phyloP scores from a whole-genome alignment of 2,113 vertebrate species.

The Camarhynchus parvulus region DNA sequence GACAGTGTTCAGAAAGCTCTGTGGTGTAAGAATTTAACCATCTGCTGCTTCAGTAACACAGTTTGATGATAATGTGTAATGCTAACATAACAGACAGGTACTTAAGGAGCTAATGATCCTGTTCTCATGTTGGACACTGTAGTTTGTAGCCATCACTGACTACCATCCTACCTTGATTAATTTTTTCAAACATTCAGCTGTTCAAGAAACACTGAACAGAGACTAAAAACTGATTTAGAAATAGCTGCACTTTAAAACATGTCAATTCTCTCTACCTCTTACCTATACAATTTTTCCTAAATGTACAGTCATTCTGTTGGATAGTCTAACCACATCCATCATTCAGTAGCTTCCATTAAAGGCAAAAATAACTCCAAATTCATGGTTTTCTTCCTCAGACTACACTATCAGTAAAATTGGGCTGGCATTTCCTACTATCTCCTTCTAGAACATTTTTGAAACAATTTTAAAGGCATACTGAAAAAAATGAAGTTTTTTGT shows the following conservation, averaged over 20 bases:
- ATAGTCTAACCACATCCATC: neutral
- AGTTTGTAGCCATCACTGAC: neutral
- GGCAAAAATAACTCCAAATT: neutral
- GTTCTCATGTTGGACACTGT: neutral
- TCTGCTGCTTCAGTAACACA: neutral
- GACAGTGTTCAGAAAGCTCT: neutral
- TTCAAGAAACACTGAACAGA: neutral
- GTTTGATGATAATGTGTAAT: neutral
- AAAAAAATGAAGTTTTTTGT: neutral
- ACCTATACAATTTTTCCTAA: neutral
- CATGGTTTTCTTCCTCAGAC: neutral
- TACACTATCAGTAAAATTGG: neutral
- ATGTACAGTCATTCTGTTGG: neutral
- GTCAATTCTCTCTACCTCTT: neutral
- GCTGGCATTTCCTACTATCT: neutral
- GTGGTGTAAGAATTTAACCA: neutral
- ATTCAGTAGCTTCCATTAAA: neutral
- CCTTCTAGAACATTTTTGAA: neutral
- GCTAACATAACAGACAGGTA: neutral
- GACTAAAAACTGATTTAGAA: neutral
- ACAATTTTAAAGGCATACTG: neutral
- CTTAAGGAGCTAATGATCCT: neutral
- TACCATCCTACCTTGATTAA: neutral
- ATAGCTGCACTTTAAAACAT: neutral
- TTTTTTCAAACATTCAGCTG: neutral